A percentile compares a stretch with the other conserved stretches of the same genome.
Evolutionary conservation across 2,888 invertebrate species (phyloP).

Genomic region (Ophioninae sp.): DNA sequence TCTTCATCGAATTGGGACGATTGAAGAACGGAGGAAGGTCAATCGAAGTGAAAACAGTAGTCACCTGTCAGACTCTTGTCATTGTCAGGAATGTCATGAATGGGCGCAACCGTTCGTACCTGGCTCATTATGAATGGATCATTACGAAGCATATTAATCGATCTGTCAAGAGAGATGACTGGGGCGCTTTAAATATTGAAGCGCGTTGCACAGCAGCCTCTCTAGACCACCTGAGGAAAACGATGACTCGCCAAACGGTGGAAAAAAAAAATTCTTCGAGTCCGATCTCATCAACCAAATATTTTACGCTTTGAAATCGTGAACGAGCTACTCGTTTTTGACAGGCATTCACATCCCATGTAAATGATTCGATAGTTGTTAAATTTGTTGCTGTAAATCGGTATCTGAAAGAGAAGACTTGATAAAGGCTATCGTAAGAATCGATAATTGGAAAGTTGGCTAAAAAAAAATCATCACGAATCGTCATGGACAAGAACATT

Average conservation of each 20-base stretch:
- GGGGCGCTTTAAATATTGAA: conserved; percentile 73
- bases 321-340: conserved; percentile 4
- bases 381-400: too few relatives aligned
- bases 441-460: too few relatives aligned
- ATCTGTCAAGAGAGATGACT: conserved; percentile 69
- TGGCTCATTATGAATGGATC: conserved; percentile 68
- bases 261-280: not conserved
- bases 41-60: conserved; percentile 55
- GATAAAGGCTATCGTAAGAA: too few relatives aligned
- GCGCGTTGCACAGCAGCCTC: conserved; percentile 53
- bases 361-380: too few relatives aligned
- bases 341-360: not conserved
- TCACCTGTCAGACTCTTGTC: conserved; percentile 60
- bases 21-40: not conserved
- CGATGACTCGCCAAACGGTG: conserved; percentile 68
- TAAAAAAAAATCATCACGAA: too few relatives aligned
- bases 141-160: conserved; percentile 59
- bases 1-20: not conserved
- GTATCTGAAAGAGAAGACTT: too few relatives aligned
- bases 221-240: conserved; percentile 55
- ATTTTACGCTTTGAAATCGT: conserved; percentile 18
- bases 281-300: not conserved
- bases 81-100: conserved; percentile 59
- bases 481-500: too few relatives aligned
- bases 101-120: conserved; percentile 40